phyloP scores from a whole-genome alignment of 2,888 invertebrate genomes.

The Epinotia nisella region DNA sequence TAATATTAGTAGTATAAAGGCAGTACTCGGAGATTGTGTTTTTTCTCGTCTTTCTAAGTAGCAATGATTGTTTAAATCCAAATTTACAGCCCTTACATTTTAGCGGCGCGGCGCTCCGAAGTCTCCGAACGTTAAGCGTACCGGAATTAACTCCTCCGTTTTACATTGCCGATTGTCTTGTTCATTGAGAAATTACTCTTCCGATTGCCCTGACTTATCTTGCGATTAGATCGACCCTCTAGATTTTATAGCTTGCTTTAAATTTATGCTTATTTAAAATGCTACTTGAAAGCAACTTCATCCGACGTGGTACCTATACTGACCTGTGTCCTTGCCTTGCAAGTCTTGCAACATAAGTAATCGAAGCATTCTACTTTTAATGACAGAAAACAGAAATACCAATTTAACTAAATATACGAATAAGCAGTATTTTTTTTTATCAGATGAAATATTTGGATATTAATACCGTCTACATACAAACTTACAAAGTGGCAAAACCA shows the following conservation, averaged over 20 bases:
- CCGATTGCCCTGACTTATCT: conserved; percentile 43
- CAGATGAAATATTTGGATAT: too few relatives aligned
- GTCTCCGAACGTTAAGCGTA: conserved; percentile 49
- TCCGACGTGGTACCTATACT: too few relatives aligned
- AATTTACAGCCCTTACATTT: conserved; percentile 40
- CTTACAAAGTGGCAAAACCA: too few relatives aligned
- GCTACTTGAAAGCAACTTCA: neutral
- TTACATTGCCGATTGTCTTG: conserved; percentile 49
- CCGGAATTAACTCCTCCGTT: conserved; percentile 51
- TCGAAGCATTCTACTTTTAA: too few relatives aligned
- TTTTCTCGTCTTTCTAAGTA: neutral
- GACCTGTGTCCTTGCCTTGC: too few relatives aligned
- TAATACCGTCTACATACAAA: too few relatives aligned
- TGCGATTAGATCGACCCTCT: conserved; percentile 32
- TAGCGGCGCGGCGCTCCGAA: conserved; percentile 47
- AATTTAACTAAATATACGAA: too few relatives aligned
- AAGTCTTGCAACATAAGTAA: too few relatives aligned
- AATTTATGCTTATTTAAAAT: neutral
- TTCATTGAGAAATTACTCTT: conserved; percentile 46
- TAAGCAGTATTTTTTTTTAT: too few relatives aligned
- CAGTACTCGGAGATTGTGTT: neutral
- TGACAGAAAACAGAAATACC: too few relatives aligned
- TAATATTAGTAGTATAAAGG: neutral
- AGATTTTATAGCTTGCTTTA: conserved; percentile 9
- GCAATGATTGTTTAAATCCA: conserved; percentile 14